A percentile compares a stretch with the other conserved stretches of the same genome.
These are phyloP conservation scores for Varanus salvator DNA, from an alignment of 2,113 vertebrate genomes.

Conservation along the genomic window DNA sequence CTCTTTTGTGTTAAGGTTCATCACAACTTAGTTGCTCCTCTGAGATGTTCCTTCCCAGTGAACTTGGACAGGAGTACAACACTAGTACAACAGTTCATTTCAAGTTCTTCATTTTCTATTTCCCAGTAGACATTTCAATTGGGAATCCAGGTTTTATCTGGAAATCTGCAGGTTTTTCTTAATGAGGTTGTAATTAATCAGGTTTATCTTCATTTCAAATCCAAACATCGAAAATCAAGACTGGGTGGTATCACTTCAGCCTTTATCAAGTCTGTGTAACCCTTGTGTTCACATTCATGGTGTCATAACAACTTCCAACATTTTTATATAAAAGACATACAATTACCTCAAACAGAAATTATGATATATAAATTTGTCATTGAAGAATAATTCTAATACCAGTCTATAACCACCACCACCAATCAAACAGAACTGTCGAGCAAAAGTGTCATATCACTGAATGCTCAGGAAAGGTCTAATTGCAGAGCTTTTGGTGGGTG, in stretches of 20 bases:
- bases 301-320: slow-evolving; percentile 53
- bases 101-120: neutral
- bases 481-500: slow-evolving; percentile 56
- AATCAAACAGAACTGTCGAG: slow-evolving; percentile 58
- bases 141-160: neutral
- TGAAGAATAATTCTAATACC: slow-evolving; percentile 64
- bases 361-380: slow-evolving; percentile 49
- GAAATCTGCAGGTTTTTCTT: neutral
- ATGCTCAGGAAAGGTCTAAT: slow-evolving; percentile 64
- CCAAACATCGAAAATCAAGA: neutral
- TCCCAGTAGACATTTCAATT: neutral
- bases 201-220: neutral
- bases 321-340: slow-evolving; percentile 60
- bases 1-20: too few species aligned
- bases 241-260: neutral
- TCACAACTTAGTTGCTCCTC: neutral
- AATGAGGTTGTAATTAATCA: neutral
- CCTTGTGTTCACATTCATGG: slow-evolving; percentile 3
- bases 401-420: slow-evolving; percentile 36
- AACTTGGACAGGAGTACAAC: neutral
- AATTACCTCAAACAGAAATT: slow-evolving; percentile 67
- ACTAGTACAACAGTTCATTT: neutral
- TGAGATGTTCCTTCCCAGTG: neutral
- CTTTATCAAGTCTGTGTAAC: neutral
- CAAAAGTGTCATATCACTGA: slow-evolving; percentile 40